phyloP scores from a whole-genome alignment of 2,797 vertebrate genomes.

The Cirrhinus molitorella region DNA sequence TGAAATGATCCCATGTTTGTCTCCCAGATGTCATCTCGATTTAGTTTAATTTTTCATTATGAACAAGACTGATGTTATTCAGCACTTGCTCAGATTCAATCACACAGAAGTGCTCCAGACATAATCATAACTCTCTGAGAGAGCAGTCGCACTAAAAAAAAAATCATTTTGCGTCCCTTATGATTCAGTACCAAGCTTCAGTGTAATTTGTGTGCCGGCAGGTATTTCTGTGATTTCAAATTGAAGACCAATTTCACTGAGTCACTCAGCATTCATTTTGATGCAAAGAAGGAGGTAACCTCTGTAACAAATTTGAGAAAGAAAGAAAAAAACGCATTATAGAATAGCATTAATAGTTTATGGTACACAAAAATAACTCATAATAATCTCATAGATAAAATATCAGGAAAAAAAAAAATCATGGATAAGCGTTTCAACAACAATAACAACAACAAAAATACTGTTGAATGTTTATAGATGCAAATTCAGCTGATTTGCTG shows the following conservation, averaged over 20 bases:
- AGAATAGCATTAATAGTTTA: background rate
- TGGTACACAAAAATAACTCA: background rate
- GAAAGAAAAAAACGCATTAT: background rate
- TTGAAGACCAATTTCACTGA: slow-evolving; percentile 7
- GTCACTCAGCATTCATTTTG: background rate
- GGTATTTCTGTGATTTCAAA: slow-evolving; percentile 10
- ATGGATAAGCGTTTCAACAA: background rate
- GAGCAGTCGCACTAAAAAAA: slow-evolving; percentile 7
- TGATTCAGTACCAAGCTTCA: slow-evolving; percentile 22
- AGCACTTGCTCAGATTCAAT: background rate
- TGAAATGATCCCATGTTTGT: background rate
- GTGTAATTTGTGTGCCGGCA: slow-evolving; percentile 1
- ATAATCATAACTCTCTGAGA: background rate
- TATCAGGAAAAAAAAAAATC: background rate
- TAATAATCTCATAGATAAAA: no score
- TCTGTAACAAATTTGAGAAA: background rate
- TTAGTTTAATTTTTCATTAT: background rate
- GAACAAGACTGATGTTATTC: slow-evolving; percentile 14
- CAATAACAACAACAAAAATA: background rate
- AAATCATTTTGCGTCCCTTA: background rate
- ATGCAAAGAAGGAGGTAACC: background rate
- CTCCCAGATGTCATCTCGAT: background rate
- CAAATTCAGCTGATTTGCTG: background rate
- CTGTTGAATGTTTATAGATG: background rate
- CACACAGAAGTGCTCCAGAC: background rate